Percentiles rank a stretch among this genome's conserved stretches.
These are phyloP conservation scores for Mustela nigripes DNA, from an alignment of 2,113 vertebrate species.

Conservation along the genomic window DNA sequence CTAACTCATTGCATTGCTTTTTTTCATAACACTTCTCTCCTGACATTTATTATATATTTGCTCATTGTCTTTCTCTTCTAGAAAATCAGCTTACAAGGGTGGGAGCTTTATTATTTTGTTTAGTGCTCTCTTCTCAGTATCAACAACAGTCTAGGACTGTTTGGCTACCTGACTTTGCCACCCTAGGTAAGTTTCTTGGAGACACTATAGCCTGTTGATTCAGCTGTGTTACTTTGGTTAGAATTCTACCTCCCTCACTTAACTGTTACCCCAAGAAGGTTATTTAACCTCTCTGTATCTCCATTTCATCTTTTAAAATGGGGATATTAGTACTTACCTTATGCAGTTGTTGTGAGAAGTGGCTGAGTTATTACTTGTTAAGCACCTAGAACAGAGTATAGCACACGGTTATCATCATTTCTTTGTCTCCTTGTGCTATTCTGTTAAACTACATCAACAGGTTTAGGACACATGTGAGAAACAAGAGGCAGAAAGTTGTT, in stretches of 20 bases:
- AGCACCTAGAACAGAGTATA: background rate
- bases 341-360: background rate
- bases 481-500: slow-evolving; percentile 30
- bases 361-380: background rate
- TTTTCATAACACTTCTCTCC: background rate
- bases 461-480: background rate
- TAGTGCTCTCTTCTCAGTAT: background rate
- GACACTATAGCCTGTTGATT: background rate
- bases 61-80: background rate
- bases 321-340: background rate
- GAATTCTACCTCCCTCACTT: background rate
- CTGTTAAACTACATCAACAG: background rate
- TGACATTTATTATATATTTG: background rate
- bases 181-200: background rate
- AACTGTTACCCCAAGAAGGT: background rate
- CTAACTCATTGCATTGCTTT: background rate
- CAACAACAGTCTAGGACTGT: background rate
- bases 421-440: slow-evolving; percentile 5
- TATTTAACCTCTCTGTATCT: background rate
- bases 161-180: background rate
- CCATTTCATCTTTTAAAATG: background rate
- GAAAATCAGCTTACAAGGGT: background rate
- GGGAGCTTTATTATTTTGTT: slow-evolving; percentile 17
- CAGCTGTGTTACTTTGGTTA: background rate
- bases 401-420: background rate